Base-by-base conservation (phyloP, 1,140 invertebrate genomes). In the Atopsyche davidsoni region DNA sequence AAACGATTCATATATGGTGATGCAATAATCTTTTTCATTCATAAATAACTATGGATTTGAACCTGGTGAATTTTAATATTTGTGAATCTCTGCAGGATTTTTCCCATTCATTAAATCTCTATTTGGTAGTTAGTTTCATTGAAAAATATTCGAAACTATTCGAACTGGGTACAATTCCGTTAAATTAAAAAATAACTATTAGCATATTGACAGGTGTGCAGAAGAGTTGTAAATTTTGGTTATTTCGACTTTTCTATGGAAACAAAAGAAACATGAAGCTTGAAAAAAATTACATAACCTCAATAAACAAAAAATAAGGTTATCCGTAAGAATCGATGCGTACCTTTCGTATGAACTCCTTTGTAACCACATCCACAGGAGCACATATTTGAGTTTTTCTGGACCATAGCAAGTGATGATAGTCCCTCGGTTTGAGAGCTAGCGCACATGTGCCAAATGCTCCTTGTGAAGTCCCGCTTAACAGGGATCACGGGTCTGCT, bases 261-360 rank as follows among this genome's bases (percentile, higher is more conserved):
- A 7, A 18, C 4, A 19, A 24, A 14, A 19, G 28, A 2, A 6
- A 31, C 34, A n/a, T 19, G 13, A 19, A 58, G 55, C 51, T 55
- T 66, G 62, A 63, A 62, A 62, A 62, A 65, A 64, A 64, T 36
- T 42, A 57, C 61, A 67, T 67, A 69, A 73, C 67, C 65, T 67
- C 50, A 65, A 71, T 32, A 21, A 19, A 21, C 3, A 34, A 13
- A 66, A 61, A 55, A 4, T 28, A 39, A 13, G 45, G 21, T 22
- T 18, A 22, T 22, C 51, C 16, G 10, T 9, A 3, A 9, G 19
- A 45, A 16, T 39, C 17, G n/a, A 16, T n/a, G 4, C 42, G 60
- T 76, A 86, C 83, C 82, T 78, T 86, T 86, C 0, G 80, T 83
- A 54, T 85, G 83, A 1, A 79, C 63, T 25, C 72, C 73, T 59